A percentile compares a stretch with the other conserved stretches of the same genome.
These are phyloP conservation scores for Stictonetta naevosa DNA, from an alignment of 2,113 vertebrate species.

Conservation along the genomic window DNA sequence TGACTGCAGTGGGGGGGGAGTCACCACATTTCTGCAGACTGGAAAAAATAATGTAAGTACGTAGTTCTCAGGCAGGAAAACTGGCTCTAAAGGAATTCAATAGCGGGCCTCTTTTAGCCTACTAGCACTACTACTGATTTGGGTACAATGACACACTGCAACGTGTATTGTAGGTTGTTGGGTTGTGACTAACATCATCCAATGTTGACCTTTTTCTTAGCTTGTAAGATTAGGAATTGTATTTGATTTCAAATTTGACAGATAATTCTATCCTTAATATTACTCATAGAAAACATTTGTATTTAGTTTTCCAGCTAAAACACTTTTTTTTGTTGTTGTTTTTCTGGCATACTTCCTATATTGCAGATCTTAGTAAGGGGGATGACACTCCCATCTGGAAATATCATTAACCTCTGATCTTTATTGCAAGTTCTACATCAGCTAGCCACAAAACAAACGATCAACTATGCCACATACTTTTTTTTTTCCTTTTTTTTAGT, in stretches of 20 bases:
- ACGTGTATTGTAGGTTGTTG: neutral
- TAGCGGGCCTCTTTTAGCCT: neutral
- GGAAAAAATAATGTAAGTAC: neutral
- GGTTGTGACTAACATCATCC: neutral
- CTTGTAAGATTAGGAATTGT: neutral
- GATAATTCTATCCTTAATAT: neutral
- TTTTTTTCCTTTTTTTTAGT: neutral
- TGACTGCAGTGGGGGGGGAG: neutral
- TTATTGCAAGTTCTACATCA: neutral
- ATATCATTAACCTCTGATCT: neutral
- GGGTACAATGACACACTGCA: neutral
- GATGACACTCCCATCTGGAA: neutral
- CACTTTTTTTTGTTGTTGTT: accelerated
- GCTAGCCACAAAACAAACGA: neutral
- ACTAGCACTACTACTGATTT: neutral
- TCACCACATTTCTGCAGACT: neutral
- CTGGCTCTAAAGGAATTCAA: neutral
- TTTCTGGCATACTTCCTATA: neutral
- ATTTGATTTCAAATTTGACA: neutral
- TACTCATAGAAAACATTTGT: neutral
- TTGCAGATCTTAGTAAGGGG: neutral
- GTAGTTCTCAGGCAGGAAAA: neutral
- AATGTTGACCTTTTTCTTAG: neutral
- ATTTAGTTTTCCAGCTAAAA: neutral
- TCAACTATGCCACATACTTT: neutral